These are phyloP conservation scores for Gastracanthus pulcherrimus DNA, from an alignment of 2,888 invertebrate species.

Conservation along the genomic window DNA sequence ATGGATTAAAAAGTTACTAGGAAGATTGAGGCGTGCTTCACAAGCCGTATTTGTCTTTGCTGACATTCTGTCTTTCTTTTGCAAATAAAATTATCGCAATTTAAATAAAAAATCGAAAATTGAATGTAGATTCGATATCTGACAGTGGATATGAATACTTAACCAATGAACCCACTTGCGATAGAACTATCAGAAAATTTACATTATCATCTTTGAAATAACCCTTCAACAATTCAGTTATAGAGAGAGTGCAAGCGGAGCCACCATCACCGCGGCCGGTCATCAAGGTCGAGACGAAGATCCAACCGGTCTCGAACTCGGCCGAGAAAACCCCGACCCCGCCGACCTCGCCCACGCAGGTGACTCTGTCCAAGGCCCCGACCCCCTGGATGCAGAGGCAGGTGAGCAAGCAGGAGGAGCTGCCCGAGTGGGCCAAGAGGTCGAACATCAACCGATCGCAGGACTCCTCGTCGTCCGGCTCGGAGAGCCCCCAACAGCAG, in stretches of 20 bases:
- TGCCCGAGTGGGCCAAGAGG: slow-evolving; percentile 79
- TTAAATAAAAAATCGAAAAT: too few relatives aligned
- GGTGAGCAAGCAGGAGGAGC: slow-evolving; percentile 75
- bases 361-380: slow-evolving; percentile 80
- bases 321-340: slow-evolving; percentile 71
- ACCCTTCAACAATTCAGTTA: too few relatives aligned
- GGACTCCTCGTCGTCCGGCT: slow-evolving; percentile 62
- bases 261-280: slow-evolving; percentile 60
- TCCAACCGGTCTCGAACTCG: slow-evolving; percentile 57
- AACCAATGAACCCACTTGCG: background rate
- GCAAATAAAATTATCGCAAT: too few relatives aligned
- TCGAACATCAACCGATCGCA: slow-evolving; percentile 64
- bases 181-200: background rate
- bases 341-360: slow-evolving; percentile 72
- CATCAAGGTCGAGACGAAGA: slow-evolving; percentile 67
- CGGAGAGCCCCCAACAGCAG: slow-evolving; percentile 73
- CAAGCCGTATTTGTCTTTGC: too few relatives aligned
- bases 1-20: too few relatives aligned
- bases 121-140: too few relatives aligned
- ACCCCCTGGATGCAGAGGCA: slow-evolving; percentile 80
- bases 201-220: too few relatives aligned
- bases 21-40: too few relatives aligned
- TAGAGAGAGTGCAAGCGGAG: slow-evolving; percentile 56
- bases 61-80: too few relatives aligned
- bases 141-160: too few relatives aligned